Conservation (phyloP, 2,797 vertebrate species). For the Liparis tanakae region DNA sequence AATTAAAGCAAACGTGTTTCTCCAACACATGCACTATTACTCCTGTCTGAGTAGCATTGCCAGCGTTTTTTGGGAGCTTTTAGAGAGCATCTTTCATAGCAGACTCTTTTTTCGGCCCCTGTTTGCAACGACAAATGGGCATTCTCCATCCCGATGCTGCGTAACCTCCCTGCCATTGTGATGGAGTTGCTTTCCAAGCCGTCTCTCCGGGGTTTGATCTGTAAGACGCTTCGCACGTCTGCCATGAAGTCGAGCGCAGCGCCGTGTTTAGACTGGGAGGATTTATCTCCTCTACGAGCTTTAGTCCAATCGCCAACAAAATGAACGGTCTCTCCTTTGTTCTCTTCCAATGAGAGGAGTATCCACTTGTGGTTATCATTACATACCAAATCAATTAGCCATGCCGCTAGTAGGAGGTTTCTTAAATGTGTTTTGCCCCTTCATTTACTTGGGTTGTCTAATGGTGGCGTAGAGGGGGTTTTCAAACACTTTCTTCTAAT, state of each 20-base stretch:
- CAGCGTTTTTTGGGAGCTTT: slow-evolving; percentile 27
- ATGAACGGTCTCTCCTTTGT: slow-evolving; percentile 56
- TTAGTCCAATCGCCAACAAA: slow-evolving; percentile 57
- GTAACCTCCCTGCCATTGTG: slow-evolving; percentile 74
- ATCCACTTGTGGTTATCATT: slow-evolving; percentile 68
- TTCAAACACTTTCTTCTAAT: slow-evolving; percentile 75
- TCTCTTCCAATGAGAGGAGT: slow-evolving; percentile 52
- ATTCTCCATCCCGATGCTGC: slow-evolving; percentile 71
- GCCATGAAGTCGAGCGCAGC: slow-evolving; percentile 59
- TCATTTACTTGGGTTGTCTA: slow-evolving; percentile 70
- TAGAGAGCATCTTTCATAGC: slow-evolving; percentile 58
- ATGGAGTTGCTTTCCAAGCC: slow-evolving; percentile 64
- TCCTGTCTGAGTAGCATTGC: neutral
- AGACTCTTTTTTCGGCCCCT: slow-evolving; percentile 55
- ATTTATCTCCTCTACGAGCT: slow-evolving; percentile 60
- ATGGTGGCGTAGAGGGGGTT: slow-evolving; percentile 52
- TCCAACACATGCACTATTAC: neutral
- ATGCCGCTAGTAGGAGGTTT: slow-evolving; percentile 71
- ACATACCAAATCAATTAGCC: slow-evolving; percentile 82
- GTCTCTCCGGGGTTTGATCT: slow-evolving; percentile 58
- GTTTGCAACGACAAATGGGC: slow-evolving; percentile 61
- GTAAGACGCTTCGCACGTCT: slow-evolving; percentile 68
- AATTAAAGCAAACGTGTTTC: slow-evolving; percentile 8
- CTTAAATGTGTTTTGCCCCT: slow-evolving; percentile 71
- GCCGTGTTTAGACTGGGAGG: slow-evolving; percentile 63